Evolutionary conservation across 2,888 invertebrate species (phyloP), one percentile per base, ranked within the genome.

Genomic region (Epiblema foenella): DNA sequence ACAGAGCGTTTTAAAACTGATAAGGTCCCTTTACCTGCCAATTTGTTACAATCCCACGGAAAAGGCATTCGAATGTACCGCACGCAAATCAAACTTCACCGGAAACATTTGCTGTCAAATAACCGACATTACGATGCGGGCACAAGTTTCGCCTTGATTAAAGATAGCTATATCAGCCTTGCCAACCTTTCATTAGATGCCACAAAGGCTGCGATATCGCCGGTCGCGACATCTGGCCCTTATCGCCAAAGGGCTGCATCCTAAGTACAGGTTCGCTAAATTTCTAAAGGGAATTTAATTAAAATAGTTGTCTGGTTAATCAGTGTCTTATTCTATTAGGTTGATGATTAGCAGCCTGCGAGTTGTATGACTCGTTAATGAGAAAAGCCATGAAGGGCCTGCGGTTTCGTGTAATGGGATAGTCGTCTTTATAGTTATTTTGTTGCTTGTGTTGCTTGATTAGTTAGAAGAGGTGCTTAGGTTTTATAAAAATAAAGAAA

Each of bases 161-260:
- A 90, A 92, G 93, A 93, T 93, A 89, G 86, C 88, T 86, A 90
- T 89, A 93, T 93, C 92, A 90, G 89, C 89, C 89, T 89, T 7
- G 33, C 83, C 85, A 87, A 90, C 91, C 92, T 91, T 91, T 89
- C 91, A 91, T 91, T 91, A 91, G 85, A 83, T 80, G 86, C 85
- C 83, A 92, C 92, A 91, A 93, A 93, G 91, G 87, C 85, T 77
- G 81, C 85, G 88, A 93, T 93, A 90, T 87, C 87, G 82, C 78
- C 79, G 79, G 77, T 79, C 79, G 87, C 83, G 89, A 88, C 93
- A 93, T 92, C 93, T 93, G 93, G 83, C 83, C 80, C 82, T 90
- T 93, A 93, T 93, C 93, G 82, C 80, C 80, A 86, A 88, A 88
- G 88, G 90, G 88, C 84, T 89, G 90, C 90, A 91, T 90, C 90